Conservation (phyloP, 2,888 invertebrate species). For the Idaea dimidiata region DNA sequence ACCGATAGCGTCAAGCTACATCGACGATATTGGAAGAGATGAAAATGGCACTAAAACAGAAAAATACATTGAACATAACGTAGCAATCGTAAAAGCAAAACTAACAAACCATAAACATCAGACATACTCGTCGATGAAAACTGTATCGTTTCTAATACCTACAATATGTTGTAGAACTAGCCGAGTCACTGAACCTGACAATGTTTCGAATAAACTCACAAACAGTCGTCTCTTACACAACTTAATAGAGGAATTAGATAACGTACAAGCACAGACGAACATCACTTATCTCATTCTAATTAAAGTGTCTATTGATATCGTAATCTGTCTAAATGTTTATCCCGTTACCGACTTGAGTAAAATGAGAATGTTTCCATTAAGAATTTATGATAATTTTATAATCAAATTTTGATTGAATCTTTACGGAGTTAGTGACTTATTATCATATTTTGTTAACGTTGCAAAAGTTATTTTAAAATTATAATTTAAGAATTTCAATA, state of each 20-base stretch:
- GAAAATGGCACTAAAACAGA: background rate
- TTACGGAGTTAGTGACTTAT: background rate
- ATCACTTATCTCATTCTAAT: background rate
- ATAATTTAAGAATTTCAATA: background rate
- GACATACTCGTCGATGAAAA: constrained; percentile 32
- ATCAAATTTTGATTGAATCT: background rate
- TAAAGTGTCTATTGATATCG: constrained; percentile 1
- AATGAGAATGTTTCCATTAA: constrained; percentile 1
- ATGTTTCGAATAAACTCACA: constrained; percentile 20
- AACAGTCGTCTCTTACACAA: constrained; percentile 7
- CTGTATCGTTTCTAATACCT: constrained; percentile 38
- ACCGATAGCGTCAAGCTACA: constrained; percentile 10
- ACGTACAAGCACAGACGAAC: background rate
- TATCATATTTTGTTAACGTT: background rate
- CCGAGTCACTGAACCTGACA: constrained; percentile 46
- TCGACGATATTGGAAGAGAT: constrained; percentile 2
- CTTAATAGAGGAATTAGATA: constrained; percentile 1
- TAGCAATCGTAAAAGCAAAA: constrained; percentile 26
- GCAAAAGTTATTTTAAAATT: background rate
- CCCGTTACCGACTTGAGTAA: background rate
- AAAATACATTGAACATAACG: constrained; percentile 14
- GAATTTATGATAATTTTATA: constrained; percentile 1
- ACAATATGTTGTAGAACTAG: constrained; percentile 29
- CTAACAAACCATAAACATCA: constrained; percentile 31
- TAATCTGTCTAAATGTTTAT: constrained; percentile 1